These are phyloP conservation scores for Atractosteus spatula DNA, from an alignment of 2,113 vertebrate genomes.

Conservation along the genomic window DNA sequence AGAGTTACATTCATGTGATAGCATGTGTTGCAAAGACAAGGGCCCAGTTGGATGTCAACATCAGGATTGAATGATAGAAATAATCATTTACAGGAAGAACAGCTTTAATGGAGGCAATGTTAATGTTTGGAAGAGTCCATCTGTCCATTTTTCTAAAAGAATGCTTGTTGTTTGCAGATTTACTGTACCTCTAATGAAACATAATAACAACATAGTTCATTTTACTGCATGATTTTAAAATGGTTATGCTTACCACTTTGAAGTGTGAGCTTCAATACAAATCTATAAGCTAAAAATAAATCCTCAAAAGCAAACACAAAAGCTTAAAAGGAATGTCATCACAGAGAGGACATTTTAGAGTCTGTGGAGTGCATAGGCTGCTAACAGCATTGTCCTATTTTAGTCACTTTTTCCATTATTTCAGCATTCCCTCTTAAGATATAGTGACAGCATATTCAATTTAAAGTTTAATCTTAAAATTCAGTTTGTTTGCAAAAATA, in stretches of 20 bases:
- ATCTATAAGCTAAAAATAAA: background rate
- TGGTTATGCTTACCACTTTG: background rate
- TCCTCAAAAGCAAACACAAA: slow-evolving; percentile 13
- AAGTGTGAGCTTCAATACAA: background rate
- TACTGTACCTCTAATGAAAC: too few species aligned
- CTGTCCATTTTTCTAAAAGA: too few species aligned
- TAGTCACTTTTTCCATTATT: slow-evolving; percentile 2
- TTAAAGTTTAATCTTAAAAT: slow-evolving; percentile 5
- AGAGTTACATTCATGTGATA: too few species aligned
- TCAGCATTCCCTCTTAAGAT: background rate
- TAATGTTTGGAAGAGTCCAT: too few species aligned
- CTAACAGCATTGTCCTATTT: slow-evolving; percentile 8
- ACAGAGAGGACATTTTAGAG: background rate
- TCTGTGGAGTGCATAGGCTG: background rate
- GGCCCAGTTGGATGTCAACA: background rate
- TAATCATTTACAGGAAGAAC: too few species aligned
- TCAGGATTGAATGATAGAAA: background rate
- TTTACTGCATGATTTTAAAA: background rate
- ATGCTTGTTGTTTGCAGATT: too few species aligned
- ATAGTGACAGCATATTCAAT: slow-evolving; percentile 15
- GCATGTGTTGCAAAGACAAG: too few species aligned
- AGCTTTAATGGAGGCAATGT: too few species aligned
- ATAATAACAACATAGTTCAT: too few species aligned
- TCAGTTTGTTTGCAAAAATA: slow-evolving; percentile 6
- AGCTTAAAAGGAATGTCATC: background rate